A percentile compares a stretch with the other conserved stretches of the same genome.
Conservation (phyloP, 2,888 invertebrate genomes). For the Sphinx pinastri region DNA sequence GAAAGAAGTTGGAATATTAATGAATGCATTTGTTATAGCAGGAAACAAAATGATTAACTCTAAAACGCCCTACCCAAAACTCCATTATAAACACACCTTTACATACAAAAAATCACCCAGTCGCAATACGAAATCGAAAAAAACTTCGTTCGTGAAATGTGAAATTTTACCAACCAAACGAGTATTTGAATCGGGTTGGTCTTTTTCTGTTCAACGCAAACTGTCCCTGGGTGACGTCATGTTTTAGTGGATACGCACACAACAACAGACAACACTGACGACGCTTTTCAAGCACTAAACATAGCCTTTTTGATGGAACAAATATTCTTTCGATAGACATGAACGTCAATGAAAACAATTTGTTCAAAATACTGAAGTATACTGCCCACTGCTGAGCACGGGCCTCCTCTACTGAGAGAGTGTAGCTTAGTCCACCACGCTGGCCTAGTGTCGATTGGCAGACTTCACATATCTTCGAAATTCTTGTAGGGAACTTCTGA, state of each 20-base stretch:
- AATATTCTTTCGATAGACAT: too few species aligned
- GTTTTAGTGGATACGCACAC: too few species aligned
- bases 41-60: too few species aligned
- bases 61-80: background rate
- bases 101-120: background rate
- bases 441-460: background rate
- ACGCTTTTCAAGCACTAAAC: too few species aligned
- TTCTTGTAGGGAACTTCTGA: too few species aligned
- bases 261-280: too few species aligned
- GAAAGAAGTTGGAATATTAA: too few species aligned
- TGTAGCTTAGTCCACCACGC: background rate
- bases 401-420: background rate
- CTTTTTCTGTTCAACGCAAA: background rate
- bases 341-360: too few species aligned
- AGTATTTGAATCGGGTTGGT: background rate
- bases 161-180: slow-evolving; percentile 1
- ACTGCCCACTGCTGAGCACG: background rate
- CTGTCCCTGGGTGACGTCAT: background rate
- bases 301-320: too few species aligned
- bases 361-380: too few species aligned
- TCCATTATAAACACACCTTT: background rate
- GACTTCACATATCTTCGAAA: too few species aligned
- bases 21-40: too few species aligned
- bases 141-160: background rate
- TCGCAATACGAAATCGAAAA: background rate